Percentiles rank a stretch among this genome's conserved stretches.
Evolutionary conservation across 1,140 invertebrate species (phyloP).

Genomic region (Thalassaphorura encarpata): DNA sequence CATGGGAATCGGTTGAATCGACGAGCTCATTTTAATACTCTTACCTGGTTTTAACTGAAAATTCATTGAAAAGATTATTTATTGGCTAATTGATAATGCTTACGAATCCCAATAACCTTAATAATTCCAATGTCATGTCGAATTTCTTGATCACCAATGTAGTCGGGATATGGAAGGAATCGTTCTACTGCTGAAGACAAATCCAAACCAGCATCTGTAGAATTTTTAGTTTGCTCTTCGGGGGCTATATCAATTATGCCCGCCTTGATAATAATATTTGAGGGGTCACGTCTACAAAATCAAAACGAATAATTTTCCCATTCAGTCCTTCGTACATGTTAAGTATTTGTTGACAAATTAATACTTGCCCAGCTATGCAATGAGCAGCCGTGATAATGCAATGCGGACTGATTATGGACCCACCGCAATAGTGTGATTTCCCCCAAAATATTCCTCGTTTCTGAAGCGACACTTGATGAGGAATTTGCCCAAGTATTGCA

Average conservation of each 20-base stretch:
- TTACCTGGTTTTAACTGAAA: too few relatives aligned
- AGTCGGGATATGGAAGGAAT: conserved; percentile 21
- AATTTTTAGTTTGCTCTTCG: conserved; percentile 13
- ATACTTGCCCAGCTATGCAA: too few relatives aligned
- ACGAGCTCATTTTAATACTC: too few relatives aligned
- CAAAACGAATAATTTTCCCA: too few relatives aligned
- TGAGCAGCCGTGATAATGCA: too few relatives aligned
- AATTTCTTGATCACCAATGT: conserved; percentile 21
- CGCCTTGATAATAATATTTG: too few relatives aligned
- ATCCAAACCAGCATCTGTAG: conserved; percentile 14
- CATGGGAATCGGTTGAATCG: too few relatives aligned
- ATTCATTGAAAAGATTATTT: too few relatives aligned
- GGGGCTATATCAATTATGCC: conserved; percentile 26
- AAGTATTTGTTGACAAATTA: too few relatives aligned
- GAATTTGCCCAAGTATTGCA: conserved; percentile 29
- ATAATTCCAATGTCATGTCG: conserved; percentile 28
- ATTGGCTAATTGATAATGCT: conserved; percentile 10
- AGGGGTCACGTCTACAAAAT: too few relatives aligned
- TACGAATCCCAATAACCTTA: conserved; percentile 11
- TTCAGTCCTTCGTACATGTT: too few relatives aligned
- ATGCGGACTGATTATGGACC: conserved; percentile 1
- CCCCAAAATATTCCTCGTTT: conserved; percentile 26
- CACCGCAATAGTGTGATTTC: conserved; percentile 28
- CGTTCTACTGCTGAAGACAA: conserved; percentile 11
- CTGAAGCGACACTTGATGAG: conserved; percentile 28